A percentile compares a stretch with the other conserved stretches of the same genome.
Conservation (phyloP, 1,140 invertebrate species). For the Meteorus sp. region DNA sequence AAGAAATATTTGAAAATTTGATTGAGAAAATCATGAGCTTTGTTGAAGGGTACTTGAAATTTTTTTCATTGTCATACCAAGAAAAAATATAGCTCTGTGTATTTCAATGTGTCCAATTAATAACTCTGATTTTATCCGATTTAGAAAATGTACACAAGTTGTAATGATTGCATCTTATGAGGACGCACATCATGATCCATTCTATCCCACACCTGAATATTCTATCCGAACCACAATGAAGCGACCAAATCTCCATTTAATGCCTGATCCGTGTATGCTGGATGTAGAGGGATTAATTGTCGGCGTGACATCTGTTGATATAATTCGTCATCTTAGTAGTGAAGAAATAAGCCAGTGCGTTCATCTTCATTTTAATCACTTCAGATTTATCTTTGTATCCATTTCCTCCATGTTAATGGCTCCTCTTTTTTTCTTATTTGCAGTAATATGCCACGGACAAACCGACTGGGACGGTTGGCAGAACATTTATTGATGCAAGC, state of each 20-base stretch:
- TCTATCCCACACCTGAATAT: slow-evolving; percentile 83
- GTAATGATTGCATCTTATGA: slow-evolving; percentile 74
- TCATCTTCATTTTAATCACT: neutral
- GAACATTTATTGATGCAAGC: slow-evolving; percentile 77
- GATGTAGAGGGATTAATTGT: slow-evolving; percentile 76
- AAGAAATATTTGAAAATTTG: slow-evolving; percentile 71
- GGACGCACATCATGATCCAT: slow-evolving; percentile 74
- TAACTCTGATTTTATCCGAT: slow-evolving; percentile 34
- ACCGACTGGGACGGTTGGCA: slow-evolving; percentile 72
- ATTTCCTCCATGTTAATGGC: too few relatives aligned
- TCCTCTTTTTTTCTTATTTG: slow-evolving; percentile 28
- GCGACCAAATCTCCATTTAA: slow-evolving; percentile 63
- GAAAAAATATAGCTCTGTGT: slow-evolving; percentile 13
- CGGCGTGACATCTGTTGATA: slow-evolving; percentile 79
- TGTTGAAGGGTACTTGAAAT: slow-evolving; percentile 54
- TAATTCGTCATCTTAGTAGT: slow-evolving; percentile 76
- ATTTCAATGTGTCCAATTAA: slow-evolving; percentile 27
- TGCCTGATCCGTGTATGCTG: slow-evolving; percentile 81
- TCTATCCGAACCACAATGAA: slow-evolving; percentile 45
- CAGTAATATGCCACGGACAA: slow-evolving; percentile 50
- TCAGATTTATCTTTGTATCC: too few relatives aligned
- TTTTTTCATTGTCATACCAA: slow-evolving; percentile 26
- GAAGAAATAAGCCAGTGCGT: slow-evolving; percentile 77
- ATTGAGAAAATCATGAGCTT: slow-evolving; percentile 65
- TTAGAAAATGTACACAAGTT: slow-evolving; percentile 68